Base-by-base conservation (phyloP, 2,888 invertebrate species). In the Ethmia dodecea region DNA sequence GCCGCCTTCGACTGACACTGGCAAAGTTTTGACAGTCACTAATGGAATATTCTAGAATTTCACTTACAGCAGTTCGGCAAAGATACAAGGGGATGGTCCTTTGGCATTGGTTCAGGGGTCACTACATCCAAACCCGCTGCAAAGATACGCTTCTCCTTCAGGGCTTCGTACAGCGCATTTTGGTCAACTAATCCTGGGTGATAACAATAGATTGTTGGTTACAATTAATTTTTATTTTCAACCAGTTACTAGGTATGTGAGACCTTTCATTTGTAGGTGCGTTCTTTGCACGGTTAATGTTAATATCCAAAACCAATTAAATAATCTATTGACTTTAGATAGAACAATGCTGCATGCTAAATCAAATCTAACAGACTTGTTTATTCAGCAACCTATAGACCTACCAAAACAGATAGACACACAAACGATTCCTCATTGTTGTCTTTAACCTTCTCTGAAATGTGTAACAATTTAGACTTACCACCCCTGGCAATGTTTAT, bases 91-190 rank as follows among this genome's bases (percentile, higher is more conserved):
- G 92, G 92, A 63, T 95, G 91, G 60, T 93, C 89, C 2, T 88
- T 65, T 0, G 94, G 91, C 26, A 98, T 55, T 0, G 98, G 98
- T 70, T 98, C 98, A 0, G 97, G 97, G 1, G 90, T 90, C 51
- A 92, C 93, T 2, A 98, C 98, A 68, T 98, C 98, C 2, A 98
- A 80, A 0, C 96, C 98, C 0, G 97, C 97, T 0, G 94, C 93
- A 54, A 91, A 93, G 44, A 98, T 97, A 39, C 88, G 86, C 0
- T 90, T 89, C 8, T 87, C 83, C 46, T 90, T 90, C 14, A 98
- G 76, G 0, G 96, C 97, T 31, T 87, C 80, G 28, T 92, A 89
- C 15, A 98, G 74, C 34, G 93, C 95, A 1, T 92, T 89, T 49
- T 96, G 96, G 47, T 96, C 91, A 2, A 94, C 88, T 9, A 93